A percentile compares a stretch with the other conserved stretches of the same genome.
phyloP scores from a whole-genome alignment of 2,797 vertebrate species.

The Austrolebias charrua region DNA sequence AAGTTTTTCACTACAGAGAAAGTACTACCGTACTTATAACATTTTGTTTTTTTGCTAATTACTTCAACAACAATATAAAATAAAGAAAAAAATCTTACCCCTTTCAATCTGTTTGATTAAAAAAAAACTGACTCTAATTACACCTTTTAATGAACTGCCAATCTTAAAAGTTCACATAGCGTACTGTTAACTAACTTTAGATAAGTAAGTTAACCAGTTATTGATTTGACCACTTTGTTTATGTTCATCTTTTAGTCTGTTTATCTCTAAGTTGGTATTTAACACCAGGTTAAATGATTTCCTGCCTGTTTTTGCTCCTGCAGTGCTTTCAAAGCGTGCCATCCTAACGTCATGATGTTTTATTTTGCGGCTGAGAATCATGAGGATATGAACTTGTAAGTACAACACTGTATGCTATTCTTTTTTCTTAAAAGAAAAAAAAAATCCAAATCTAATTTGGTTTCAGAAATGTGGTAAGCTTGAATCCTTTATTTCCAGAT shows the following conservation, averaged over 20 bases:
- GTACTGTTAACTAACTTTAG: not conserved
- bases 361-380: constrained; percentile 94
- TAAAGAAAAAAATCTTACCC: no score
- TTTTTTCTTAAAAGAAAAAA: no score
- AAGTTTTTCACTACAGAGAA: no score
- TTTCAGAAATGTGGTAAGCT: not conserved
- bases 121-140: no score
- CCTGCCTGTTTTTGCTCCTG: constrained; percentile 8
- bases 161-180: no score
- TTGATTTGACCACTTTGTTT: not conserved
- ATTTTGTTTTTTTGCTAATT: no score
- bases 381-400: constrained; percentile 95
- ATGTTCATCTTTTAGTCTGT: not conserved
- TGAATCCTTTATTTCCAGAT: constrained; percentile 74
- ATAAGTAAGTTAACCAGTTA: not conserved
- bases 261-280: not conserved
- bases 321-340: constrained; percentile 96
- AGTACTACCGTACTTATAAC: no score
- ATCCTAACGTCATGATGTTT: constrained; percentile 94
- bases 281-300: not conserved
- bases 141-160: no score
- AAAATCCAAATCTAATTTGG: not conserved
- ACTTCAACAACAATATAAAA: no score
- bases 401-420: not conserved
- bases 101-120: no score